phyloP scores from a whole-genome alignment of 1,140 invertebrate species.

The Hylyphantes graminicola region DNA sequence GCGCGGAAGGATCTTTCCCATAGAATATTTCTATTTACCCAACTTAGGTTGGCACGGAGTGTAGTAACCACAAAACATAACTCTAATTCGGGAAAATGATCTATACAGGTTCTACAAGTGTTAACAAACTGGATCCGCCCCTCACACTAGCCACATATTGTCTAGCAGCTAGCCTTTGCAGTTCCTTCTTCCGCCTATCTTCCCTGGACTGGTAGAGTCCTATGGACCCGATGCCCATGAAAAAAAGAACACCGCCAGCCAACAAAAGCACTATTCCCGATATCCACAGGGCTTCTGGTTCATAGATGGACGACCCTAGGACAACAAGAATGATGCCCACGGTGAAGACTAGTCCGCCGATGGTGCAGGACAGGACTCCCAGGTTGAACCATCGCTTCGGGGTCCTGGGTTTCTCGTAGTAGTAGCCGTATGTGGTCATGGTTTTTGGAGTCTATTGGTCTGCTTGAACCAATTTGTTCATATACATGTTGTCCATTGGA shows the following conservation, averaged over 20 bases:
- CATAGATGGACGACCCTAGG: constrained; percentile 62
- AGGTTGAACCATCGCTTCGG: constrained; percentile 63
- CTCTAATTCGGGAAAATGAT: neutral
- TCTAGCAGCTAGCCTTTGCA: constrained; percentile 58
- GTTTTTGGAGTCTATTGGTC: neutral
- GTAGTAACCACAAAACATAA: too few relatives aligned
- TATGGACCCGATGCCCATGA: constrained; percentile 63
- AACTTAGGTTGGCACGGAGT: too few relatives aligned
- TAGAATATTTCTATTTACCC: too few relatives aligned
- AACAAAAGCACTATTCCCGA: constrained; percentile 63
- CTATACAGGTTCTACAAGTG: constrained; percentile 39
- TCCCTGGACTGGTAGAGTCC: constrained; percentile 63
- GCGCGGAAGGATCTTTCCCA: too few relatives aligned
- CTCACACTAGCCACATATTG: constrained; percentile 62
- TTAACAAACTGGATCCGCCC: constrained; percentile 57
- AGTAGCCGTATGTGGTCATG: constrained; percentile 54
- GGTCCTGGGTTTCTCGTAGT: constrained; percentile 54
- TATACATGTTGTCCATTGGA: too few relatives aligned
- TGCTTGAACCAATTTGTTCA: too few relatives aligned
- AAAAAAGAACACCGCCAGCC: constrained; percentile 63
- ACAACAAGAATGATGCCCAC: constrained; percentile 63
- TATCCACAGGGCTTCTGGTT: constrained; percentile 64
- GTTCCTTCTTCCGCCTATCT: constrained; percentile 62
- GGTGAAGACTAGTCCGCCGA: constrained; percentile 63
- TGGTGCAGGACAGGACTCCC: constrained; percentile 61